phyloP scores from a whole-genome alignment of 2,888 invertebrate species.

The Hypomecis punctinalis region DNA sequence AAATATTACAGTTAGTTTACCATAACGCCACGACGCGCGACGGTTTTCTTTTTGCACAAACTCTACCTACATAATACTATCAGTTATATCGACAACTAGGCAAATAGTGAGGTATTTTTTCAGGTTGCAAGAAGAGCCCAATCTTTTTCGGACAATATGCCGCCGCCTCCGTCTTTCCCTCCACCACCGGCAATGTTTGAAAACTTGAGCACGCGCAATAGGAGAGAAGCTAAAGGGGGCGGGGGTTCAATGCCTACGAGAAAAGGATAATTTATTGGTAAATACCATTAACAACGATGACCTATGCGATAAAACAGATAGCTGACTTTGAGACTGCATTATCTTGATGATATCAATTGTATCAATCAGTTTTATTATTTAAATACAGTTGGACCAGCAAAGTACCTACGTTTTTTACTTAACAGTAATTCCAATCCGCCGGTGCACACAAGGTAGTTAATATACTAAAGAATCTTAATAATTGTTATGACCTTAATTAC shows the following conservation, averaged over 20 bases:
- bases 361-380: not conserved
- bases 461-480: no score
- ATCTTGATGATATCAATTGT: not conserved
- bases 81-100: no score
- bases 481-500: no score
- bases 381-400: constrained; percentile 8
- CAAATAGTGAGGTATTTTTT: constrained; percentile 21
- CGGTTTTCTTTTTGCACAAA: no score
- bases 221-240: constrained; percentile 72
- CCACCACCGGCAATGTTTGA: constrained; percentile 41
- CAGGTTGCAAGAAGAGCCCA: constrained; percentile 64
- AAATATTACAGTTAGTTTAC: no score
- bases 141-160: constrained; percentile 11
- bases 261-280: constrained; percentile 62
- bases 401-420: constrained; percentile 2
- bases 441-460: no score
- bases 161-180: constrained; percentile 36
- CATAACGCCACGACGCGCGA: no score
- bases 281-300: not conserved
- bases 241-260: constrained; percentile 76
- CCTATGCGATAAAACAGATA: constrained; percentile 6
- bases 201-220: constrained; percentile 43
- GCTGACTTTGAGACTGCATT: not conserved
- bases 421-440: no score
- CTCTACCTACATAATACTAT: no score